These are phyloP conservation scores for Taenioides sp. DNA, from an alignment of 2,797 vertebrate species.

Conservation along the genomic window DNA sequence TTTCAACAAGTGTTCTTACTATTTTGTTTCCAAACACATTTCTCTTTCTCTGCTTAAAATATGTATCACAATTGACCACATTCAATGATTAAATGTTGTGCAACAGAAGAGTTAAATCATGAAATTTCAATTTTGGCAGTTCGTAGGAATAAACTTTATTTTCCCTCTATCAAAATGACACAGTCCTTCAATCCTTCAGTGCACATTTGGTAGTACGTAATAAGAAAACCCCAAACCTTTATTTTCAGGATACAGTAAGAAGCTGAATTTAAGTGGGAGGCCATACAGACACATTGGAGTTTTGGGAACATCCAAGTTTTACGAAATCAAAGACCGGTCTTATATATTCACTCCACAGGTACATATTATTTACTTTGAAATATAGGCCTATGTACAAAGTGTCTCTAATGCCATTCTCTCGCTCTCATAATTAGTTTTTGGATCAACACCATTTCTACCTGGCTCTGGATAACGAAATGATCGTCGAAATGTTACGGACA, in stretches of 20 bases:
- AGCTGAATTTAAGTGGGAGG: conserved; percentile 89
- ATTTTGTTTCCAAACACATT: too few species aligned
- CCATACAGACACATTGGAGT: conserved; percentile 96
- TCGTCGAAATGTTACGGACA: conserved; percentile 95
- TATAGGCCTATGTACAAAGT: neutral
- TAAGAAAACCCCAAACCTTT: neutral
- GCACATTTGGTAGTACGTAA: too few species aligned
- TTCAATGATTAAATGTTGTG: too few species aligned
- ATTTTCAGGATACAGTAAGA: conserved; percentile 86
- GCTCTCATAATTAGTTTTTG: conserved; percentile 81
- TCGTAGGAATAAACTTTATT: too few species aligned
- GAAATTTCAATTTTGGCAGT: too few species aligned
- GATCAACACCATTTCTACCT: conserved; percentile 98
- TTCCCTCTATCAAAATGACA: too few species aligned
- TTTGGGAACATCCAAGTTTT: conserved; percentile 96
- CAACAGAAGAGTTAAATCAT: too few species aligned
- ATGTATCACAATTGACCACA: too few species aligned
- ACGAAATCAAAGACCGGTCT: conserved; percentile 89
- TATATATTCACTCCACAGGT: conserved; percentile 98
- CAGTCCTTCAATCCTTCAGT: too few species aligned
- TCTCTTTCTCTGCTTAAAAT: too few species aligned
- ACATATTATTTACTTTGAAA: neutral
- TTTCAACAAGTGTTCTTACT: too few species aligned
- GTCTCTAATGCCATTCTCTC: neutral
- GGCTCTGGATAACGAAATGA: conserved; percentile 98